phyloP scores from a whole-genome alignment of 2,797 vertebrate genomes.

The Telmatherina bonti region DNA sequence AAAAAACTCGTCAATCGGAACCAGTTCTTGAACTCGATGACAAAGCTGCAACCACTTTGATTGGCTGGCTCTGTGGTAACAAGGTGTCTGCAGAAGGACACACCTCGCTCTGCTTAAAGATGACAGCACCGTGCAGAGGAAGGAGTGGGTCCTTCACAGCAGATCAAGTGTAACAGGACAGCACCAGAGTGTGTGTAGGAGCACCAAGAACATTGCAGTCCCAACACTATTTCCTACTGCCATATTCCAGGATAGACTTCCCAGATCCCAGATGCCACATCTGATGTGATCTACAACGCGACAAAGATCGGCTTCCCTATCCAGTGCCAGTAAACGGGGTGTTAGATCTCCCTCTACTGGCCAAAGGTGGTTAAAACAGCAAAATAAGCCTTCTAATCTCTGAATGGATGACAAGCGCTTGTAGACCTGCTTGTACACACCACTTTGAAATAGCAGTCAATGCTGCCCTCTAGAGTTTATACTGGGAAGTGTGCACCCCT shows the following conservation, averaged over 20 bases:
- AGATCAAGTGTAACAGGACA: constrained; percentile 78
- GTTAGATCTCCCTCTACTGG: constrained; percentile 56
- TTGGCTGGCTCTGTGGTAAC: constrained; percentile 55
- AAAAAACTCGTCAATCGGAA: constrained; percentile 37
- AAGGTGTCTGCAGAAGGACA: constrained; percentile 58
- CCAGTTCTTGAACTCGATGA: constrained; percentile 32
- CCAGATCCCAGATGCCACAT: constrained; percentile 33
- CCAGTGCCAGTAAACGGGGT: constrained; percentile 23
- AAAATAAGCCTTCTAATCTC: constrained; percentile 42
- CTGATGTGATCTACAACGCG: constrained; percentile 41
- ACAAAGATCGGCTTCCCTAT: constrained; percentile 23
- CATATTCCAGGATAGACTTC: constrained; percentile 16
- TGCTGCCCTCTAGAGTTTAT: constrained; percentile 77
- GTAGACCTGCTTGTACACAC: constrained; percentile 49
- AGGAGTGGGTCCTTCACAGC: constrained; percentile 58
- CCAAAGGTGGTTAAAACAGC: constrained; percentile 47
- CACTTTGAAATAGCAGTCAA: constrained; percentile 51
- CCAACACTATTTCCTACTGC: constrained; percentile 45
- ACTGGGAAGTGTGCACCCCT: constrained; percentile 61
- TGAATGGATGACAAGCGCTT: constrained; percentile 55
- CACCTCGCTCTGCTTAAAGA: constrained; percentile 65
- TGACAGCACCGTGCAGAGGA: constrained; percentile 79
- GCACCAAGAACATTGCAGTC: constrained; percentile 66
- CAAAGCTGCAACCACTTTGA: constrained; percentile 43
- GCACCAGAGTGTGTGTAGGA: constrained; percentile 75